Percentiles rank a stretch among this genome's conserved stretches.
Conservation (phyloP, 2,888 invertebrate genomes). For the Nebria brevicollis region DNA sequence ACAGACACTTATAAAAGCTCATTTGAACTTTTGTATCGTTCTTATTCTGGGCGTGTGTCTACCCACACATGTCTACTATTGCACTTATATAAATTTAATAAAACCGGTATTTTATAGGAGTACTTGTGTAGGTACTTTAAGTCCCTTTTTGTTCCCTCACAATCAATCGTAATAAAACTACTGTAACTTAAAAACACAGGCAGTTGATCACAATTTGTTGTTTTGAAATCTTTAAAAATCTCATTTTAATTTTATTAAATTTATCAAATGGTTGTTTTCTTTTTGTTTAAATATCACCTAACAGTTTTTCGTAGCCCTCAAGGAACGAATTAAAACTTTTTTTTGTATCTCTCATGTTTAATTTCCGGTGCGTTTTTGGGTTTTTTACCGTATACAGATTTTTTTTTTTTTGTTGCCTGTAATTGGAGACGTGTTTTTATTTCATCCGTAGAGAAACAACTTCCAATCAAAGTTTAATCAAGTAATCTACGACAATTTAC, state of each 20-base stretch:
- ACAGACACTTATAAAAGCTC: too few species aligned
- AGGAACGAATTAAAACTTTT: constrained; percentile 19
- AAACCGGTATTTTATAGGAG: too few species aligned
- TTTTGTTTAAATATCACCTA: neutral
- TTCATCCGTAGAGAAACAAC: constrained; percentile 22
- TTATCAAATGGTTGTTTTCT: constrained; percentile 16
- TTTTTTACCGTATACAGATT: neutral
- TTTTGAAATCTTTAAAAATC: constrained; percentile 16
- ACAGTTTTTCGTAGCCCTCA: neutral
- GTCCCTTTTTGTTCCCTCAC: too few species aligned
- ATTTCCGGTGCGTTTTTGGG: constrained; percentile 34
- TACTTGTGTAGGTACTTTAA: too few species aligned
- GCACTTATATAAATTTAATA: too few species aligned
- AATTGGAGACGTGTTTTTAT: constrained; percentile 26
- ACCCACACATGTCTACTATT: too few species aligned
- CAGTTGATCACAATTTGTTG: neutral
- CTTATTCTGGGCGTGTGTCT: too few species aligned
- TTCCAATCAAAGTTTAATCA: constrained; percentile 38
- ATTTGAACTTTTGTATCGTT: too few species aligned
- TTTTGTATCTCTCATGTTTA: constrained; percentile 35
- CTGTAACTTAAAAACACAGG: too few species aligned
- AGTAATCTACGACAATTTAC: constrained; percentile 24
- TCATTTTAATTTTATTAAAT: constrained; percentile 29
- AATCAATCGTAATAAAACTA: too few species aligned
- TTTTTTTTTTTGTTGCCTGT: constrained; percentile 19